These are phyloP conservation scores for Euclidia mi DNA, from an alignment of 2,888 invertebrate species.

Conservation along the genomic window DNA sequence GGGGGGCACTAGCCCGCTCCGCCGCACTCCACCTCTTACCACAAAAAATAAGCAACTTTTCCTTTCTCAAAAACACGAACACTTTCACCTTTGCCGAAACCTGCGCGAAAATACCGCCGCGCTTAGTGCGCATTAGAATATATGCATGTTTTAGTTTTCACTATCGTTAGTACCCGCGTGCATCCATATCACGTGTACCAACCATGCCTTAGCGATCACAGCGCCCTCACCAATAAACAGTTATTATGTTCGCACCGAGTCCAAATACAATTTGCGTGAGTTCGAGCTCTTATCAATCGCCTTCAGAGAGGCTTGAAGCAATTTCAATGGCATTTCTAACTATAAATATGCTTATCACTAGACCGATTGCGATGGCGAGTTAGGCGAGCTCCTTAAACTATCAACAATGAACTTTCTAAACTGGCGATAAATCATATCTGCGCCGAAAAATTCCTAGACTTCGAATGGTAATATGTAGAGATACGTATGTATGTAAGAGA, in stretches of 20 bases:
- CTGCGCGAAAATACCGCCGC: conserved; percentile 70
- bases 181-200: not conserved
- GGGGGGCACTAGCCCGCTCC: conserved; percentile 62
- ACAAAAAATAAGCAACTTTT: conserved; percentile 87
- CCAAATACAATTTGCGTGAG: conserved; percentile 43
- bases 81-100: conserved; percentile 87
- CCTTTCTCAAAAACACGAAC: conserved; percentile 87
- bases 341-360: conserved; percentile 53
- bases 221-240: conserved; percentile 12
- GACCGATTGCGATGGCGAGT: conserved; percentile 17
- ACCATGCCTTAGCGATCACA: conserved; percentile 5
- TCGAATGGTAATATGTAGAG: not conserved
- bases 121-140: conserved; percentile 62
- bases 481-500: not conserved
- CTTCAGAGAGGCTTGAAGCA: conserved; percentile 25
- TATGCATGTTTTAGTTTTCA: conserved; percentile 60
- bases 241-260: conserved; percentile 22
- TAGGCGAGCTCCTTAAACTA: conserved; percentile 19
- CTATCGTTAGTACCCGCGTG: conserved; percentile 48
- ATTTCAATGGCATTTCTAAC: conserved; percentile 50
- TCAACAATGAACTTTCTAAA: conserved; percentile 37
- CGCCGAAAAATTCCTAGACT: conserved; percentile 15
- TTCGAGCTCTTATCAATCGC: conserved; percentile 44
- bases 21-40: conserved; percentile 73
- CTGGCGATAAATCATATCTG: conserved; percentile 27